A percentile compares a stretch with the other conserved stretches of the same genome.
Conservation (phyloP, 2,113 vertebrate genomes). For the Myanophis thanlyinensis region DNA sequence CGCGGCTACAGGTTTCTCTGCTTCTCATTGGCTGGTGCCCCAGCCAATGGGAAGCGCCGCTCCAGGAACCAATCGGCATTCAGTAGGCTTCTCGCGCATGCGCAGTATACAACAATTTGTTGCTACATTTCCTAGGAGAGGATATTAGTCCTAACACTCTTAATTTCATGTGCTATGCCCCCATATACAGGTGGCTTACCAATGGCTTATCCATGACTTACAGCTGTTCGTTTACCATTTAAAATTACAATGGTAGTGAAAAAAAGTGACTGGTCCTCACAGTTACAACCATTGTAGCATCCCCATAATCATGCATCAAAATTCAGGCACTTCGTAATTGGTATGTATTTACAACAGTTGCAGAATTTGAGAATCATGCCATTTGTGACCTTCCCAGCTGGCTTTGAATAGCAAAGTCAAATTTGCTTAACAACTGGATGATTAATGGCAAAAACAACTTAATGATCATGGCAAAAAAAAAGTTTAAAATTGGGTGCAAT, state of each 20-base stretch:
- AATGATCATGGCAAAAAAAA: background rate
- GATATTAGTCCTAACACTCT: background rate
- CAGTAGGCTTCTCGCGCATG: too few relatives aligned
- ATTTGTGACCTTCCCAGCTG: background rate
- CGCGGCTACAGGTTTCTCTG: too few relatives aligned
- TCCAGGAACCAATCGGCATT: too few relatives aligned
- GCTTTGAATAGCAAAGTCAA: background rate
- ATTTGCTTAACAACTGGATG: background rate
- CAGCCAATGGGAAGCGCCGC: too few relatives aligned
- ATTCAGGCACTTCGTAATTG: background rate
- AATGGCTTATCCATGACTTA: too few relatives aligned
- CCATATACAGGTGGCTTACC: background rate
- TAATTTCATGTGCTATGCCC: background rate
- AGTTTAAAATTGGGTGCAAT: background rate
- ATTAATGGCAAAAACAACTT: too few relatives aligned
- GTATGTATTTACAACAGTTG: background rate
- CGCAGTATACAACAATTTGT: too few relatives aligned
- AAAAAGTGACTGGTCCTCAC: background rate
- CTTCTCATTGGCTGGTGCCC: too few relatives aligned
- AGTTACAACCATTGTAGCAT: background rate
- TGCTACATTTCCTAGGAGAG: background rate
- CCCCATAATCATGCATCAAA: background rate
- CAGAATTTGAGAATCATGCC: background rate
- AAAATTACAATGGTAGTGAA: background rate
- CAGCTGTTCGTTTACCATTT: background rate